Evolutionary conservation across 64 coral and sea anemone genomes (phyloP), one percentile per base, ranked within the genome.

Genomic region (Pachyseris speciosa): DNA sequence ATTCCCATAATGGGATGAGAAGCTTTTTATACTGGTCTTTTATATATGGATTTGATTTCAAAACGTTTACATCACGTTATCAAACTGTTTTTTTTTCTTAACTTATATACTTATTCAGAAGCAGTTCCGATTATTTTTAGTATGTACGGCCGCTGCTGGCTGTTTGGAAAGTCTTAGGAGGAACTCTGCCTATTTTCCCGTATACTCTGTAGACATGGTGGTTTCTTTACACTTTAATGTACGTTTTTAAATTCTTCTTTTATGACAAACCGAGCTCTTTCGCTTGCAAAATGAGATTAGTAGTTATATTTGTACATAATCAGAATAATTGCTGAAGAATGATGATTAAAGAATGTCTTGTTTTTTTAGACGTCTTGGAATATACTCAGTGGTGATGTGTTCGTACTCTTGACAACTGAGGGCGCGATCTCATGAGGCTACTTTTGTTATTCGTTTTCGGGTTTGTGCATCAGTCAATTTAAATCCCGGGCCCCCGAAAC

Each of bases 221-320:
- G 4, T 45, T 45, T 45, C 4, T 45, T 11, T 45, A 6, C 43
- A 45, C 43, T 4, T n/a, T 64, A 25, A 2, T 22, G 1, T 39
- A 39, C 19, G 17, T 71, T 38, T 39, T 17, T 16, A 15, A 34
- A 20, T 70, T 39, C 20, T 57, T 20, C 19, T 40, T 40, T 36
- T 81, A 16, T 39, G 11, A 60, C 2, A 31, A 49, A 51, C 24
- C 16, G 30, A 26, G 33, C 9, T 61, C 60, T 80, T 37, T 36
- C 11, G 20, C 77, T 81, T 16, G 53, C 53, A 81, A 37, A 81
- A 61, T 81, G 34, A 37, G 36, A 61, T 24, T 17, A 80, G 32
- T 25, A 39, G 77, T 81, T 81, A 61, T 26, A 81, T 53, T 81
- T 61, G 77, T 81, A 41, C 34, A 64, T 17, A 81, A 68, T 72